A percentile compares a stretch with the other conserved stretches of the same genome.
phyloP scores from a whole-genome alignment of 2,113 vertebrate species.

The Anoplopoma fimbria region DNA sequence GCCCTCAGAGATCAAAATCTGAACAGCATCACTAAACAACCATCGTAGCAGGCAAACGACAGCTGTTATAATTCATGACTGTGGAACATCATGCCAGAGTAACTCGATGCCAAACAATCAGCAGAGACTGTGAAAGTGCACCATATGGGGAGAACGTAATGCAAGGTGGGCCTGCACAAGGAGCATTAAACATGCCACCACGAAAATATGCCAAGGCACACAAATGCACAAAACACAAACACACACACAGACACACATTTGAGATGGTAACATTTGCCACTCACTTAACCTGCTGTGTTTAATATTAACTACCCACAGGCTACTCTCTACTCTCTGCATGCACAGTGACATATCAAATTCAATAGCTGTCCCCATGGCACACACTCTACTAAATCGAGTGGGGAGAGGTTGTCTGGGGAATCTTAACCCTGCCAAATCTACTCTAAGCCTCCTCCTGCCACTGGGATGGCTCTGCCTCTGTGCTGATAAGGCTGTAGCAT shows the following conservation, averaged over 20 bases:
- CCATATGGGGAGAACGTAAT: constrained; percentile 35
- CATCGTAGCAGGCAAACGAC: constrained; percentile 52
- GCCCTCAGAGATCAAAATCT: constrained; percentile 37
- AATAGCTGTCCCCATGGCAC: constrained; percentile 20
- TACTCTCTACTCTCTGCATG: constrained; percentile 57
- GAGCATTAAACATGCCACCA: constrained; percentile 33
- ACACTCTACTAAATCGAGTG: constrained; percentile 25
- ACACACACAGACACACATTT: constrained; percentile 18
- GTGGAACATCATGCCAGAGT: constrained; percentile 9
- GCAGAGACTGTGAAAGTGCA: constrained; percentile 35
- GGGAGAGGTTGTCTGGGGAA: constrained; percentile 36
- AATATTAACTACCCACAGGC: constrained; percentile 77
- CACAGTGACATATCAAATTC: constrained; percentile 53
- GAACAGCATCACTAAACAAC: constrained; percentile 53
- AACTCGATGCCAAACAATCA: constrained; percentile 40
- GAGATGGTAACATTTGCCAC: constrained; percentile 58
- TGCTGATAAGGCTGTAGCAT: constrained; percentile 39
- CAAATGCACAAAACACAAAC: background rate
- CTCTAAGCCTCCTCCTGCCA: constrained; percentile 14
- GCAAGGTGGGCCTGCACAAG: constrained; percentile 12
- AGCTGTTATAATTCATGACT: constrained; percentile 57
- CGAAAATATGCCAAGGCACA: constrained; percentile 29
- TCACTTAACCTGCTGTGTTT: constrained; percentile 74
- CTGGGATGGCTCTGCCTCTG: background rate
- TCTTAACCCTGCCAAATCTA: constrained; percentile 47